Evolutionary conservation across 1,140 invertebrate genomes (phyloP).

Genomic region (Bombus ignitus): DNA sequence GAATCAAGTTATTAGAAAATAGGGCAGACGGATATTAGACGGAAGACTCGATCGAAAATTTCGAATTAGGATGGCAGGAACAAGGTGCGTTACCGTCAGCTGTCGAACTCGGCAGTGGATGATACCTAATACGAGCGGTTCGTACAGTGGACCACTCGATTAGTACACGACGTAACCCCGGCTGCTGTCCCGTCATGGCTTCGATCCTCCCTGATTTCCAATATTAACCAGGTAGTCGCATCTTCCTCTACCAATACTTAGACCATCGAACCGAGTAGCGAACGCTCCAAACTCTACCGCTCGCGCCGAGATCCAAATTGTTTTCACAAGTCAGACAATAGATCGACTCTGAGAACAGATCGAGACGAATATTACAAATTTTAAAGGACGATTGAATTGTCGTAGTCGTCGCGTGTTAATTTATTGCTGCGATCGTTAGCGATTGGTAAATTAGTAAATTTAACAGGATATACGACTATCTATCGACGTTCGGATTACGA

Average conservation of each 20-base stretch:
- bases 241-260: too few relatives aligned
- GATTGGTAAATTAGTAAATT: not conserved
- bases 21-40: not conserved
- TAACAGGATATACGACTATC: not conserved
- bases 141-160: slow-evolving; percentile 25
- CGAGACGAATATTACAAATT: not conserved
- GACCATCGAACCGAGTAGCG: not conserved
- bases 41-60: not conserved
- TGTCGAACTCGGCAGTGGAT: slow-evolving; percentile 24
- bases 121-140: slow-evolving; percentile 19
- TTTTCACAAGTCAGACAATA: not conserved
- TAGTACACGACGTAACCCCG: slow-evolving; percentile 30
- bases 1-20: not conserved
- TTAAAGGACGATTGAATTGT: not conserved
- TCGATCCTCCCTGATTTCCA: slow-evolving; percentile 13
- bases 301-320: not conserved
- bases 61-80: slow-evolving; percentile 4
- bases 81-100: slow-evolving; percentile 37
- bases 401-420: not conserved
- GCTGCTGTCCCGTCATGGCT: not conserved
- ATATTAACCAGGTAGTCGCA: slow-evolving; percentile 14
- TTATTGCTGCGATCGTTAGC: not conserved
- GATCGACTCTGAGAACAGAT: not conserved
- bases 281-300: not conserved
- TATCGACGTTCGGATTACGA: not conserved